A percentile compares a stretch with the other conserved stretches of the same genome.
These are phyloP conservation scores for Halesus radiatus DNA, from an alignment of 1,140 invertebrate genomes.

Conservation along the genomic window DNA sequence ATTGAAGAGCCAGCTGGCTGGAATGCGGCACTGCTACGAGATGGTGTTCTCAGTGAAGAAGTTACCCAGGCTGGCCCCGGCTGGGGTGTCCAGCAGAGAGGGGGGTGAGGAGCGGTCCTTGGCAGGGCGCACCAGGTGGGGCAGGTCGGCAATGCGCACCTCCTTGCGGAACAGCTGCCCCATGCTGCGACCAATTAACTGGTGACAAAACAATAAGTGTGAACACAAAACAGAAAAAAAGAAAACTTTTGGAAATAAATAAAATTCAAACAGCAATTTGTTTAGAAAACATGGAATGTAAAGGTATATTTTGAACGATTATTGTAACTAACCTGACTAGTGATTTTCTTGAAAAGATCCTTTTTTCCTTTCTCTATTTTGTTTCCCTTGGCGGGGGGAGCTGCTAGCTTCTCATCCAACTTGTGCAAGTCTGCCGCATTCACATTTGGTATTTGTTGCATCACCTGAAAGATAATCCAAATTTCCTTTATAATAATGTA, in stretches of 20 bases:
- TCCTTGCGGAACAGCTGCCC: conserved; percentile 90
- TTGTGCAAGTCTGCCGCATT: conserved; percentile 83
- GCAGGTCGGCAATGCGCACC: conserved; percentile 86
- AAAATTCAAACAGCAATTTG: no score
- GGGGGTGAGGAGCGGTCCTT: conserved; percentile 66
- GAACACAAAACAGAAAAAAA: conserved; percentile 57
- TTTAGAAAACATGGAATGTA: no score
- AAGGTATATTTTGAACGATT: no score
- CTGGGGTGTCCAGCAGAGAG: conserved; percentile 63
- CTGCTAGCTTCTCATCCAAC: conserved; percentile 87
- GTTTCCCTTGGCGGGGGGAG: conserved; percentile 77
- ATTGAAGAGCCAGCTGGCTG: neutral
- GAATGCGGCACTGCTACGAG: conserved; percentile 46
- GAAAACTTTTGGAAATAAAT: no score
- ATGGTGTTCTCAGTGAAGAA: conserved; percentile 65
- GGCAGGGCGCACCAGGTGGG: conserved; percentile 72
- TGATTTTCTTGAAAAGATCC: conserved; percentile 91
- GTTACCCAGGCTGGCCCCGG: conserved; percentile 67
- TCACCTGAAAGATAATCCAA: conserved; percentile 64
- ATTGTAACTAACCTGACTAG: conserved; percentile 73
- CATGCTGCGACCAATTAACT: conserved; percentile 85
- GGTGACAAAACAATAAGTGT: conserved; percentile 31
- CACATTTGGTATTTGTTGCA: conserved; percentile 83
- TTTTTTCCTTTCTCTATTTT: conserved; percentile 91
- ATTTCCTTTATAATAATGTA: no score